Percentiles rank a stretch among this genome's conserved stretches.
These are phyloP conservation scores for Caenorhabditis panamensis DNA, from an alignment of 2,888 invertebrate genomes.

Conservation along the genomic window DNA sequence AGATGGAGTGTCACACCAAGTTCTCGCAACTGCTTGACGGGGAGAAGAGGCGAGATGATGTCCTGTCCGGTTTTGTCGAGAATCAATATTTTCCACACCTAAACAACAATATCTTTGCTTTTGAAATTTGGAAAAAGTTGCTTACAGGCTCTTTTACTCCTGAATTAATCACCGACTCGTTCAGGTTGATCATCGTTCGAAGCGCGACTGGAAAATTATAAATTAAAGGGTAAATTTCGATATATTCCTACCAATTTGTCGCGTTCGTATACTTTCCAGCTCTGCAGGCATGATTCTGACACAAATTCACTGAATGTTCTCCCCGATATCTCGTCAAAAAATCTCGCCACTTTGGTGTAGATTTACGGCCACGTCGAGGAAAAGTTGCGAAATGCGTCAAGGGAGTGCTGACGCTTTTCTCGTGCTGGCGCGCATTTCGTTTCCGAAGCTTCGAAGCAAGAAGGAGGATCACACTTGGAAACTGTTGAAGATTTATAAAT, in stretches of 20 bases:
- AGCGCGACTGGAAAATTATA: constrained; percentile 73
- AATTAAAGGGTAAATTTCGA: neutral
- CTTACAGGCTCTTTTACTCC: constrained; percentile 78
- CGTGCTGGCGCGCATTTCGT: neutral
- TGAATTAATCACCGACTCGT: constrained; percentile 75
- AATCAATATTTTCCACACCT: constrained; percentile 86
- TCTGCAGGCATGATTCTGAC: constrained; percentile 48
- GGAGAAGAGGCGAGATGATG: constrained; percentile 96
- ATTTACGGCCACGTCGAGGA: constrained; percentile 60
- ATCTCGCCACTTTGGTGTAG: constrained; percentile 32
- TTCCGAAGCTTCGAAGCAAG: too few relatives aligned
- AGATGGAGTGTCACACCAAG: constrained; percentile 97
- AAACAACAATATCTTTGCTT: neutral
- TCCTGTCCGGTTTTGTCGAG: constrained; percentile 98
- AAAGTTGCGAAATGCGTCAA: constrained; percentile 22
- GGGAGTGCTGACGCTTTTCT: constrained; percentile 16
- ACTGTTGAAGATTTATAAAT: too few relatives aligned
- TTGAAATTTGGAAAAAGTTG: too few relatives aligned
- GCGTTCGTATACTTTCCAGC: constrained; percentile 69
- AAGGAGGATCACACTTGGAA: too few relatives aligned
- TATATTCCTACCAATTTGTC: constrained; percentile 68
- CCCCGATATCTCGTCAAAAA: constrained; percentile 1
- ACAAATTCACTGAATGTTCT: neutral
- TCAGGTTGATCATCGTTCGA: constrained; percentile 80
- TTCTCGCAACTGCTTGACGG: constrained; percentile 95